Conservation (phyloP, 2,888 invertebrate genomes). For the Scrobipalpa costella region DNA sequence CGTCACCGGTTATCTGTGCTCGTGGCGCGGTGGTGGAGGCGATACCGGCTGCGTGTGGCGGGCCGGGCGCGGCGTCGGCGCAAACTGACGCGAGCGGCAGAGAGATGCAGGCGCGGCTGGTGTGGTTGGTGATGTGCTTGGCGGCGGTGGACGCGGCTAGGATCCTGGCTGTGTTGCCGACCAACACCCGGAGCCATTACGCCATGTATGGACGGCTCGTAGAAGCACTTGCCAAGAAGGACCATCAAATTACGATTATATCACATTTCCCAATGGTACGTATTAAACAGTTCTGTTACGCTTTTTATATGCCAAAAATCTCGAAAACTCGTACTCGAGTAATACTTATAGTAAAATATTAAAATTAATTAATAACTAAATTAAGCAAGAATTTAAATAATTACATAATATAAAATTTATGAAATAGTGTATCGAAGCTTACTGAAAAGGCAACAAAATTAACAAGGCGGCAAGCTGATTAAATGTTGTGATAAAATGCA, state of each 20-base stretch:
- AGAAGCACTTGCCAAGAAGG: slow-evolving; percentile 63
- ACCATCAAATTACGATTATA: slow-evolving; percentile 72
- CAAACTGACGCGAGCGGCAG: slow-evolving; percentile 61
- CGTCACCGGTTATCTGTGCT: slow-evolving; percentile 49
- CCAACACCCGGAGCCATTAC: slow-evolving; percentile 78
- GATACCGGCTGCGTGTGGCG: slow-evolving; percentile 25
- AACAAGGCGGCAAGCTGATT: too few relatives aligned
- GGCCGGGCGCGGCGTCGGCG: slow-evolving; percentile 38
- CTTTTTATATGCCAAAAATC: background rate
- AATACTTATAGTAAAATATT: too few relatives aligned
- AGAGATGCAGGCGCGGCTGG: slow-evolving; percentile 68
- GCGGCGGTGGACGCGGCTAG: slow-evolving; percentile 59
- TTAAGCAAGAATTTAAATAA: background rate
- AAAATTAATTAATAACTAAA: too few relatives aligned
- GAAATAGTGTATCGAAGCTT: background rate
- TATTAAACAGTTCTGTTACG: slow-evolving; percentile 34
- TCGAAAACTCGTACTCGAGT: background rate
- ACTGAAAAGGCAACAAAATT: too few relatives aligned
- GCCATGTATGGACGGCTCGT: slow-evolving; percentile 76
- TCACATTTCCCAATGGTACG: slow-evolving; percentile 75
- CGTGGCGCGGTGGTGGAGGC: slow-evolving; percentile 30
- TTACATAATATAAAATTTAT: background rate
- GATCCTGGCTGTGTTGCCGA: slow-evolving; percentile 72
- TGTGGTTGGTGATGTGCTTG: slow-evolving; percentile 51
- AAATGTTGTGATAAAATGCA: too few relatives aligned